Conservation (phyloP, 2,888 invertebrate genomes). For the Coleophora flavipennella region DNA sequence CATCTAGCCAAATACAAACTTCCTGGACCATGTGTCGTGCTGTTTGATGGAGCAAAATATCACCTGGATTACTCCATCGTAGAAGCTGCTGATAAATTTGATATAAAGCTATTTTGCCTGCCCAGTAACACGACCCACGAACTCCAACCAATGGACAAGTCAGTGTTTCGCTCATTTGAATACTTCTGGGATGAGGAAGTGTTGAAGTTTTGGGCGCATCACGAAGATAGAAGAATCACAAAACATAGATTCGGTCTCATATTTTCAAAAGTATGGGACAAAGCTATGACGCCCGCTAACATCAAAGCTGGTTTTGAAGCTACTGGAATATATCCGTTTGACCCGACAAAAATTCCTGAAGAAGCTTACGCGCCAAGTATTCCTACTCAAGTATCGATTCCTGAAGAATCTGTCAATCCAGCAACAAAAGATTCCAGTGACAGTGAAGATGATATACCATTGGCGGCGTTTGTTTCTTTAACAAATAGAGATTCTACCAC, state of each 20-base stretch:
- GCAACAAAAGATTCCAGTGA: too few species aligned
- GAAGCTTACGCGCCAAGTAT: conserved; percentile 18
- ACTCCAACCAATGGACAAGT: conserved; percentile 14
- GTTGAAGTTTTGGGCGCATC: conserved; percentile 8
- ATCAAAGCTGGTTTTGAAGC: conserved; percentile 14
- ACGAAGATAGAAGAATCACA: conserved; percentile 12
- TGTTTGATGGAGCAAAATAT: conserved; percentile 16
- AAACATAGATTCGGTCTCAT: conserved; percentile 15
- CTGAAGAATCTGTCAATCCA: too few species aligned
- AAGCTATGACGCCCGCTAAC: conserved; percentile 13
- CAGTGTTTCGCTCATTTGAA: conserved; percentile 14
- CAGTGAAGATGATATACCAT: too few species aligned
- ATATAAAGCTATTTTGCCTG: conserved; percentile 16
- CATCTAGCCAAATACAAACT: conserved; percentile 15
- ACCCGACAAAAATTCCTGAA: conserved; percentile 20
- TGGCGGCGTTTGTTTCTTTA: too few species aligned
- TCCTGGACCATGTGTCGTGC: conserved; percentile 11
- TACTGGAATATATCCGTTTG: conserved; percentile 21
- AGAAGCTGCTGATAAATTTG: conserved; percentile 12
- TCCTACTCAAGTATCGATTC: too few species aligned
- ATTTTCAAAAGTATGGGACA: conserved; percentile 16
- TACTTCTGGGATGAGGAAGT: conserved; percentile 16
- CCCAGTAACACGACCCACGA: conserved; percentile 6
- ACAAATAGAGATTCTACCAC: too few species aligned
- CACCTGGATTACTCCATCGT: conserved; percentile 17